Conservation (phyloP, 1,140 invertebrate genomes). For the Neodiprion virginianus region DNA sequence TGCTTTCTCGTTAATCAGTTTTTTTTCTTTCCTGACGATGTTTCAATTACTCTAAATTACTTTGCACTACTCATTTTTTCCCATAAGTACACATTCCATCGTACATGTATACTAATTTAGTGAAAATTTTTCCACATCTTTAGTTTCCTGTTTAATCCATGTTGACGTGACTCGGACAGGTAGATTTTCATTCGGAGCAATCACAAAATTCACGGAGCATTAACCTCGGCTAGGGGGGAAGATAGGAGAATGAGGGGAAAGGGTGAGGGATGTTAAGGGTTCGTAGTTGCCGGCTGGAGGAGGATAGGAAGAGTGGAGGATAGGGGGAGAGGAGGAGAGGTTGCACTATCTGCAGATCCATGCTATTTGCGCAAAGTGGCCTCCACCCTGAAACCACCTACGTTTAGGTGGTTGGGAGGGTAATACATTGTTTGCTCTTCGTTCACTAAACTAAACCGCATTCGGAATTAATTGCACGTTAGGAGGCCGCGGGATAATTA, state of each 20-base stretch:
- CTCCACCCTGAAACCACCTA: slow-evolving; percentile 46
- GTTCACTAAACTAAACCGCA: slow-evolving; percentile 54
- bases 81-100: no score
- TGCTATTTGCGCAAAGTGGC: slow-evolving; percentile 52
- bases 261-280: slow-evolving; percentile 27
- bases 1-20: no score
- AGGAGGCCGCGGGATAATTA: slow-evolving; percentile 51
- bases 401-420: slow-evolving; percentile 42
- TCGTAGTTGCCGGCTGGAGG: slow-evolving; percentile 26
- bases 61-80: no score
- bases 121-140: no score
- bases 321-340: slow-evolving; percentile 33
- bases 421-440: slow-evolving; percentile 55
- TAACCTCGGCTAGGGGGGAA: slow-evolving; percentile 29
- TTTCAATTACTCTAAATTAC: no score
- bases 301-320: slow-evolving; percentile 26
- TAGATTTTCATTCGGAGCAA: slow-evolving; percentile 42
- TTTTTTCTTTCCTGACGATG: no score
- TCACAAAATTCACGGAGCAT: slow-evolving; percentile 48
- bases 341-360: slow-evolving; percentile 49
- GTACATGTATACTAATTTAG: no score
- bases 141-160: no score
- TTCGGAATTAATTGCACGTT: slow-evolving; percentile 55
- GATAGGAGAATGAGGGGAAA: background rate
- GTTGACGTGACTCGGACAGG: background rate